Conservation (phyloP, 2,113 vertebrate species). For the Eurystomus gularis region DNA sequence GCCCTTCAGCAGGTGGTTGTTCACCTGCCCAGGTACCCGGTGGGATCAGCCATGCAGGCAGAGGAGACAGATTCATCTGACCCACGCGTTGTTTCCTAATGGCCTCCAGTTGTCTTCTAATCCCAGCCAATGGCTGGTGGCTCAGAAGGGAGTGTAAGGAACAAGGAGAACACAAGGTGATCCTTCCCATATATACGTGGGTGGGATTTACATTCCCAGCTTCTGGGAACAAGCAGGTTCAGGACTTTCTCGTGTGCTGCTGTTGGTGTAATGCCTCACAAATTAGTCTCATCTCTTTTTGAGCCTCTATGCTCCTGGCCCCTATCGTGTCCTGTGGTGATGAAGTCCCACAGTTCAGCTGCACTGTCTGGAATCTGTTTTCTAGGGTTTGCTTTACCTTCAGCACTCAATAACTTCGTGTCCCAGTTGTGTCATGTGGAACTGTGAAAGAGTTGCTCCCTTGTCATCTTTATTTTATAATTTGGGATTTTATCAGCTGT, state of each 20-base stretch:
- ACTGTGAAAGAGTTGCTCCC: background rate
- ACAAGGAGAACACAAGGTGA: background rate
- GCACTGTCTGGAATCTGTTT: background rate
- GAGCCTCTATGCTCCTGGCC: background rate
- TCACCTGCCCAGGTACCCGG: background rate
- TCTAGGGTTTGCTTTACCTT: background rate
- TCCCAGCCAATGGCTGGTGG: background rate
- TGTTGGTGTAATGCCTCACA: background rate
- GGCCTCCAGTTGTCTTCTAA: background rate
- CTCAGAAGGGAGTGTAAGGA: background rate
- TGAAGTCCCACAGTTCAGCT: background rate
- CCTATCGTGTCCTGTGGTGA: background rate
- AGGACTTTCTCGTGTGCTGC: background rate
- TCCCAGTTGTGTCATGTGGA: background rate
- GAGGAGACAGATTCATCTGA: background rate
- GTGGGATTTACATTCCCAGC: background rate
- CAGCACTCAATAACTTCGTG: rapidly evolving
- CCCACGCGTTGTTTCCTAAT: background rate
- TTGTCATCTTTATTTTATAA: background rate
- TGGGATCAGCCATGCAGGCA: background rate
- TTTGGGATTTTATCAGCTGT: background rate
- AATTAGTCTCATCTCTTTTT: background rate
- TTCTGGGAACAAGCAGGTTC: background rate
- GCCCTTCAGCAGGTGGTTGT: background rate
- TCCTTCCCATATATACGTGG: background rate